These are phyloP conservation scores for Ceratothoa steindachneri DNA, from an alignment of 2,888 invertebrate species.

Conservation along the genomic window DNA sequence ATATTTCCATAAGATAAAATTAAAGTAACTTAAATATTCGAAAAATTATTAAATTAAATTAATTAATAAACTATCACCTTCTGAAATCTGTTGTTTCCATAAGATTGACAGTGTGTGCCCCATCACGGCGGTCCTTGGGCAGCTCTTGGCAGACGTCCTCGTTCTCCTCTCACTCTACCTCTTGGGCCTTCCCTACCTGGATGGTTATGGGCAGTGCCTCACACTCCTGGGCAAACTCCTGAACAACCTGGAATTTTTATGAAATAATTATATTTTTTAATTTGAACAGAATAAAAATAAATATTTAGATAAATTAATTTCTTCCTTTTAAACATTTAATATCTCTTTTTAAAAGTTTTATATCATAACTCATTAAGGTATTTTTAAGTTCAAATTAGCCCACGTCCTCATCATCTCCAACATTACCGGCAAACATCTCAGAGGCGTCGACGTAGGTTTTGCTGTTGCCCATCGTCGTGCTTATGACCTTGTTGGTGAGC, in stretches of 20 bases:
- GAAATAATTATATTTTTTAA: background rate
- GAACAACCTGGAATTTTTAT: background rate
- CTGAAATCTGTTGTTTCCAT: background rate
- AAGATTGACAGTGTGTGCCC: background rate
- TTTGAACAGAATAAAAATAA: too few species aligned
- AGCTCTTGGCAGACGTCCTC: background rate
- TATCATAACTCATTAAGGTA: background rate
- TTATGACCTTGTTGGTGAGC: background rate
- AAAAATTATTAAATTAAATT: background rate
- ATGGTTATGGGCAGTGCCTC: slow-evolving; percentile 6
- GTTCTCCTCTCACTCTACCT: background rate
- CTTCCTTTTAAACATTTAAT: too few species aligned
- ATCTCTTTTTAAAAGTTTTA: too few species aligned
- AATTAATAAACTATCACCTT: slow-evolving; percentile 1
- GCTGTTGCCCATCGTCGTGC: too few species aligned
- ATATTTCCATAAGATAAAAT: too few species aligned
- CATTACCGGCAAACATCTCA: too few species aligned
- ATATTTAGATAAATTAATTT: too few species aligned
- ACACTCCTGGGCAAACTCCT: background rate
- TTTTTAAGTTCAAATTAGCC: background rate
- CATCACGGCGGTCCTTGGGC: slow-evolving; percentile 1
- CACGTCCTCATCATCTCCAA: too few species aligned
- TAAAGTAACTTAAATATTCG: too few species aligned
- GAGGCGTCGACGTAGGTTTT: too few species aligned
- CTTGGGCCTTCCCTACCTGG: slow-evolving; percentile 6